Evolutionary conservation across 92 coral and sea anemone genomes (phyloP), one percentile per base, ranked within the genome.

Genomic region (Epizoanthus rinbou): DNA sequence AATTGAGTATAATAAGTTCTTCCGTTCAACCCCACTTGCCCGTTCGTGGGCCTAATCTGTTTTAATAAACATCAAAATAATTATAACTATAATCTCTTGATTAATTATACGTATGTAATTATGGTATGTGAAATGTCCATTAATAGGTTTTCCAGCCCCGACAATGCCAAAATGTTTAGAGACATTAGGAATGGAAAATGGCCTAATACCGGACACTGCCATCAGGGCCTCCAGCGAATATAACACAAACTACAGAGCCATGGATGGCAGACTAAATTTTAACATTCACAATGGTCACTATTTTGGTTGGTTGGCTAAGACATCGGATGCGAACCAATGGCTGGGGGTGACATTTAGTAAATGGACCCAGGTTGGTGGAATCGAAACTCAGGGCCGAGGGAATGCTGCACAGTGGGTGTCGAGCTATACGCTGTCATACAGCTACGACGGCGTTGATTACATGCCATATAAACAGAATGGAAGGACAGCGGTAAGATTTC

Each of bases 321-420:
- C 25, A 22, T 17, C 83, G 0, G 56, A 64, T 39, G 73, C 37
- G 41, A 33, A 83, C 4, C 87, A 87, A 23, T 87, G 90, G 90
- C 41, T 87, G 8, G 69, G 60, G 6, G 53, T 87, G 37, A 85
- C 84, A 8, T 76, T 87, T 47, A 64, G 67, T 8, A 75, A 87
- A 33, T 43, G 84, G 70, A 82, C 83, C 1, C 78, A 87, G 35
- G 47, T 87, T n/a, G 73, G 68, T 8, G 57, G 79, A 3, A 74
- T 87, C 18, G 82, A 84, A 11, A 82, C 75, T n/a, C 90, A 87
- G 72, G 90, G 90, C 3, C 72, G 86, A 23, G 47, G 21, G 25
- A 59, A 82, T 67, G 79, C 72, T 7, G 22, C 53, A 1, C 84
- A 85, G 76, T 87, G 90, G 90, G 71, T 68, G 8, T 80, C 82